Base-by-base conservation (phyloP, 2,113 vertebrate genomes). In the Notechis scutatus region DNA sequence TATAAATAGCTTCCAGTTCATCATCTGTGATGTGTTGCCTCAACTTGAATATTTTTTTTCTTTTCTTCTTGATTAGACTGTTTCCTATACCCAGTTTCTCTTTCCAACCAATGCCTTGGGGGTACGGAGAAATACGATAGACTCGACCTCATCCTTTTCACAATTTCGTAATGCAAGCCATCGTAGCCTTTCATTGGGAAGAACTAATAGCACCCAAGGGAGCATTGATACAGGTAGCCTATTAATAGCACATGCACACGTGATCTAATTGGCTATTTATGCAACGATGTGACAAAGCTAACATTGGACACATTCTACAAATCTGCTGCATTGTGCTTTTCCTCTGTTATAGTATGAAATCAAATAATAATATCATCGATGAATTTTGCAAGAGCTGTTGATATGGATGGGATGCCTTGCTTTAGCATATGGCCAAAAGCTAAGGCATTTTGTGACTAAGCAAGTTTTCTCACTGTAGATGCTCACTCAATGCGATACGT, bases 81-180 rank as follows among this genome's bases (percentile, higher is more conserved):
- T 99, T 93, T 99, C 99, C 52, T 99, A 99, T 87, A 99, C 99
- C 24, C 99, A 99, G 96, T 99, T 99, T 97, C 97, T 99, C 4
- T 98, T 99, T 95, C 98, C 99, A 93, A 99, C 99, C 54, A 99
- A 99, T 59, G 99, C 98, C 94, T 98, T 99, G 55, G 98, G 98
- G 64, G 97, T 97, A 29, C 98, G 99, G 59, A 98, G 99, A 92
- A 99, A 99, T 96, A 99, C 99, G 0, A 98, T 99, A 94, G 99
- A 99, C 96, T 99, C 99, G 97, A 99, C 98, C 18, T 98, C 99
- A 2, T 99, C 99, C 94, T 99, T 99, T 97, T 98, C 98, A 92
- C 99, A 99, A 57, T 98, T 98, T 87, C 98, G 99, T 42, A 99
- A 98, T 94, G 98, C 99, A 97, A 99, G 99, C 98, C 99, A 99